Percentiles rank a stretch among this genome's conserved stretches.
These are phyloP conservation scores for Theocolax elegans DNA, from an alignment of 1,140 invertebrate species.

Conservation along the genomic window DNA sequence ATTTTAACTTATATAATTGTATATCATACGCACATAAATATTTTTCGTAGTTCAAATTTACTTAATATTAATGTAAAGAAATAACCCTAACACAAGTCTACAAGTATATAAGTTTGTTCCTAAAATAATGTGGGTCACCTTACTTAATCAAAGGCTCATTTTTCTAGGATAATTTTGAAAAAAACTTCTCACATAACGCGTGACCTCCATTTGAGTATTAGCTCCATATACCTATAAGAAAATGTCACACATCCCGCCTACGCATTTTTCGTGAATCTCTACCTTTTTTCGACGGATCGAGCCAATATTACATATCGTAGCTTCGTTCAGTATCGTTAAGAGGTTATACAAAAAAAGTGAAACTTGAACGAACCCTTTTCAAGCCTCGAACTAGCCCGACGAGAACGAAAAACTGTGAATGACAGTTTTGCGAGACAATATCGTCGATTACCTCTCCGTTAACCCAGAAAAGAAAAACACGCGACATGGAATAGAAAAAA, in stretches of 20 bases:
- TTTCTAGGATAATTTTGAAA: no score
- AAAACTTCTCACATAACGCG: no score
- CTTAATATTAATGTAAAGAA: no score
- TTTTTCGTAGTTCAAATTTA: no score
- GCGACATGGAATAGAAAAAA: not conserved
- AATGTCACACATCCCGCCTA: not conserved
- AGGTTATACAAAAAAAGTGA: not conserved
- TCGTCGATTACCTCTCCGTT: not conserved
- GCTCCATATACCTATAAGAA: not conserved
- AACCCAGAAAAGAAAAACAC: not conserved
- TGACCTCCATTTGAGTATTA: no score
- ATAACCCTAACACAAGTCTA: no score
- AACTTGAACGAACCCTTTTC: conserved; percentile 3
- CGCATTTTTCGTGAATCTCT: not conserved
- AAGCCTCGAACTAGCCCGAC: not conserved
- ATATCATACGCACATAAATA: no score
- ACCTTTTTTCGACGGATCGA: not conserved
- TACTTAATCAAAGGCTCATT: no score
- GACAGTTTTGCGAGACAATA: conserved; percentile 16
- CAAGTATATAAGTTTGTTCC: no score
- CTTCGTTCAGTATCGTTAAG: not conserved
- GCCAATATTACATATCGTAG: not conserved
- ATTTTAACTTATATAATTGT: no score
- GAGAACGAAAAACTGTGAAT: not conserved
- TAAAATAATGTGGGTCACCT: no score